Evolutionary conservation across 1,140 invertebrate species (phyloP), one percentile per base, ranked within the genome.

Genomic region (Philotrypesis tridentata): DNA sequence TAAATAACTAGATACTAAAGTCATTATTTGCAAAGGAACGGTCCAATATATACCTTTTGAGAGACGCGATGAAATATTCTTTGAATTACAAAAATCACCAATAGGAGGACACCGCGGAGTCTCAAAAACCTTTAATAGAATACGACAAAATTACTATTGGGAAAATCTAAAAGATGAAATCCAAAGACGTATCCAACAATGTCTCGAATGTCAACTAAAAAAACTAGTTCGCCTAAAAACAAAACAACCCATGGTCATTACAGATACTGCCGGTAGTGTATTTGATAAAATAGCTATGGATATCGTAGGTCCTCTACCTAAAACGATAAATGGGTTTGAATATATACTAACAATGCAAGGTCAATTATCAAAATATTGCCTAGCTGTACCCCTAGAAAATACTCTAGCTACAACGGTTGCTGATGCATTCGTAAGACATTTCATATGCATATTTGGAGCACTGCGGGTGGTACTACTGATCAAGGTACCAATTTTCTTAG

Each of bases 351-450:
- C 61, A 9, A 81, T 9, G 76, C 79, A 2, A 68, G 83, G 82
- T 70, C 23, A 77, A 11, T 31, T 85, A 7, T 83, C 83, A 0
- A 83, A 86, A 81, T 84, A 79, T 76, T 85, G 71, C 9, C 8
- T 84, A 0, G 80, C 79, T 0, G 63, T 82, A 0, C 79, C 79
- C 0, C 12, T 85, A 1, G n/a, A 0, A 0, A 73, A 82, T 37
- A 33, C 68, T 0, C n/a, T 21, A 2, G 40, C 79, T 0, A 0
- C 11, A 2, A 23, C 72, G 0, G 76, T 2, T 61, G 60, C 60
- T 7, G 60, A 61, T 61, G 60, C 60, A 17, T 61, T 61, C 21
- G 23, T 61, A 23, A 83, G 82, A 25, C 40, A 61, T 23, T 82
- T 82, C 6, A 70, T 85, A n/a, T 80, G 75, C 37, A 43, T 76